A percentile compares a stretch with the other conserved stretches of the same genome.
phyloP scores from a whole-genome alignment of 2,888 invertebrate species.

The Ramazzottius varieornatus region DNA sequence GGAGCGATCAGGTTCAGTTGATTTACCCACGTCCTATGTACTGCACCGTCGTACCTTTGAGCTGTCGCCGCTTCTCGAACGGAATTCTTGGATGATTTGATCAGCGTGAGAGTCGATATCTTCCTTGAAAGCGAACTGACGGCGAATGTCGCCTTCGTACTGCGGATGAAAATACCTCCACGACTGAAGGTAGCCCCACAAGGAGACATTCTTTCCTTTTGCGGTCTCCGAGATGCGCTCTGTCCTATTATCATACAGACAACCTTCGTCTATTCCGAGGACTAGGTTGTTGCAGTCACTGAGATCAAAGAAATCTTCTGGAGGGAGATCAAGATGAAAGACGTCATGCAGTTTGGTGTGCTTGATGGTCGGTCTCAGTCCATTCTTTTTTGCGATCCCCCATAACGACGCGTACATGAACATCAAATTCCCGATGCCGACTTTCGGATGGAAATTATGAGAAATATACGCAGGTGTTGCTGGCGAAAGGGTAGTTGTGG shows the following conservation, averaged over 20 bases:
- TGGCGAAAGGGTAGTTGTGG: too few relatives aligned
- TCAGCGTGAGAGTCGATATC: too few relatives aligned
- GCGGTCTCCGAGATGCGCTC: not conserved
- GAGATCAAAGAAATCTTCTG: not conserved
- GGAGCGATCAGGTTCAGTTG: too few relatives aligned
- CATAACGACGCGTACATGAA: not conserved
- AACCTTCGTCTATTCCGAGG: not conserved
- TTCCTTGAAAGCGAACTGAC: not conserved
- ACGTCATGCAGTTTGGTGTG: not conserved
- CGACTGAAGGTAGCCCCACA: constrained; percentile 1
- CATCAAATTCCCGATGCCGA: not conserved
- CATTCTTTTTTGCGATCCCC: not conserved
- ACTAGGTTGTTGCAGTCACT: not conserved
- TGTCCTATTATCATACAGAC: not conserved
- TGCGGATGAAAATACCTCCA: constrained; percentile 1
- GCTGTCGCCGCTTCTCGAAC: too few relatives aligned
- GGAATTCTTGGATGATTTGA: too few relatives aligned
- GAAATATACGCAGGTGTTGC: too few relatives aligned
- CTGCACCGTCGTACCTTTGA: too few relatives aligned
- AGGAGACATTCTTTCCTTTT: not conserved
- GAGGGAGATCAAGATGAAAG: not conserved
- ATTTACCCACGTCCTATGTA: too few relatives aligned
- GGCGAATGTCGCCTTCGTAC: not conserved
- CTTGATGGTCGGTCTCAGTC: not conserved
- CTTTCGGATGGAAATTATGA: not conserved